Base-by-base conservation (phyloP, 2,888 invertebrate species). In the Cantharis rufa region DNA sequence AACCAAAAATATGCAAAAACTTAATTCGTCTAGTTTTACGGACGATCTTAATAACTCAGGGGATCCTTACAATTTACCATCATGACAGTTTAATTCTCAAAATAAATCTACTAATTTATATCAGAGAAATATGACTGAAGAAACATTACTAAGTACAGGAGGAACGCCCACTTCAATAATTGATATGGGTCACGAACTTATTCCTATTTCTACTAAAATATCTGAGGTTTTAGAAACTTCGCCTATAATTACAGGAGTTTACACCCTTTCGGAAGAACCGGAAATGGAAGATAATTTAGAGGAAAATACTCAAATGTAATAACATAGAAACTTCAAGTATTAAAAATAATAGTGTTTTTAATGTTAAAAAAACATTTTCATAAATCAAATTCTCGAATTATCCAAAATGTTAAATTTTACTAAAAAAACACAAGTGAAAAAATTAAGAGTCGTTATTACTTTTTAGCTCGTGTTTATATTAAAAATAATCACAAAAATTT, bases 61-160 rank as follows among this genome's bases (percentile, higher is more conserved):
- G 77, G 93, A 93, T 87, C 92, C 93, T 0, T 93, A 92, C 86
- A 92, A 92, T 78, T 90, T 93, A 89, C 91, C 91, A 80, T 93
- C 93, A 91, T 93, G 93, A 93, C 93, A 93, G 90, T 93, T 93
- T 91, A 92, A 89, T 85, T 89, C 88, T 80, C 89, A 89, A 80
- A 83, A 80, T 76, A 90, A 90, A 84, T 88, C 89, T 69, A 90
- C 90, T 82, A 91, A 90, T 84, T 89, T 92, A 86, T 92, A 92
- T 86, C 89, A 89, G 84, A 88, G 90, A 82, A 90, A 91, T 87
- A 87, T 90, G 86, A 91, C 91, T 82, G 91, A 91, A 85, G 91
- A 91, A 85, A 91, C 91, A 69, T 86, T 91, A 82, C 86, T 91
- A 79, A 89, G 90, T 80, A 71, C 81, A 85, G 89, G 84, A 85